Evolutionary conservation across 2,888 invertebrate species (phyloP), one percentile per base, ranked within the genome.

Genomic region (Cosmia pyralina): DNA sequence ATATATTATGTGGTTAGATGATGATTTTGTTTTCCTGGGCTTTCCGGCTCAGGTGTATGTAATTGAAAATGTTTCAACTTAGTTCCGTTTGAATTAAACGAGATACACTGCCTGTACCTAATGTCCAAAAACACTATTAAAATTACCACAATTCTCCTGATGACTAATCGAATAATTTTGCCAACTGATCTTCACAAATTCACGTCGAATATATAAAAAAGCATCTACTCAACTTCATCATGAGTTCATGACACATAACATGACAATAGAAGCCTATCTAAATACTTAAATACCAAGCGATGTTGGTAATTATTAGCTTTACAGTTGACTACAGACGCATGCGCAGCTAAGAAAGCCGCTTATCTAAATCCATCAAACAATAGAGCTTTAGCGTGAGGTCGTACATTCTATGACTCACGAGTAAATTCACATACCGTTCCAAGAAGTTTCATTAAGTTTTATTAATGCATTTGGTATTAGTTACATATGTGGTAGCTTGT

Each of bases 301-400:
- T 19, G 44, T 19, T 41, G 4, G 41, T 52, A 76, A 77, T 81
- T 66, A 69, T 76, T 81, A 64, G 69, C 77, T 69, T 70, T 63
- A 63, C 57, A 66, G 34, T 63, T 55, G 69, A 59, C 41, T 52
- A 70, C 53, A 57, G 60, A 34, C 69, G 52, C 65, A 78, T 44
- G 60, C 76, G 59, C 59, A 69, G 73, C 71, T 72, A 72, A 75
- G 77, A 83, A 82, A 78, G 70, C 68, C 69, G 59, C 72, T 79
- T 82, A 73, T 82, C 76, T 82, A 46, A 70, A 59, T 71, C 69
- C 66, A 69, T 77, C 59, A 69, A 74, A 84, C 81, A 85, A 79
- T 84, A 57, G 73, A 75, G 73, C 78, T 81, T 79, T 67, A 41
- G 60, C 22, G 52, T 70, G 77, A 77, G 66, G 67, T 69, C 68